Base-by-base conservation (phyloP, 2,797 vertebrate species). In the Lepus townsendii region DNA sequence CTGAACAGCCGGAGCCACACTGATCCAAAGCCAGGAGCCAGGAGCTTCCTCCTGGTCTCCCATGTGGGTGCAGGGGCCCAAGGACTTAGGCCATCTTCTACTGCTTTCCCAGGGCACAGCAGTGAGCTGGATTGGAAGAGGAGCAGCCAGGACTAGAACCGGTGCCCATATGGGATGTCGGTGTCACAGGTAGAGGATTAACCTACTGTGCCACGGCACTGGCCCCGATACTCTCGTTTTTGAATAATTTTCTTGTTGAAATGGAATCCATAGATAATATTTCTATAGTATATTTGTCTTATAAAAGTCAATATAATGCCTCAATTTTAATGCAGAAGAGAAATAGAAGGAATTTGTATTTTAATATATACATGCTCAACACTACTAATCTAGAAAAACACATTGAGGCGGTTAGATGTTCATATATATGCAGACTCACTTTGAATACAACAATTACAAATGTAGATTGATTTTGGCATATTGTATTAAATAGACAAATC, bases 161-260 rank as follows among this genome's bases (percentile, higher is more conserved):
- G 8, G 42, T 47, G 42, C 42, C 42, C 42, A 47, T 47, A 47
- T 47, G 42, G 42, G 42, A 47, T 47, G 42, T 7, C 7, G 7
- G 42, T 7, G 8, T 47, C 42, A 7, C 42, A 47, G 42, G 42
- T 47, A 47, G 42, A 47, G 42, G 42, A 47, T 47, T 47, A 47
- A 47, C 42, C 42, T 47, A 47, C 42, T 47, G 42, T 47, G 42
- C 8, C 42, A 47, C 8, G 8, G 42, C 42, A 47, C 42, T 47
- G 42, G 42, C 42, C 8, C 42, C 42, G 42, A 47, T 47, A 47
- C 42, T 47, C 42, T 8, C 42, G 9, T 11, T 77, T 92, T 78
- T 73, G 57, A 50, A 89, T 50, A 83, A 26, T 85, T 92, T 83
- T 73, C 22, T 86, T 83, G 62, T 89, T 82, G 24, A 91, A 89